Base-by-base conservation (phyloP, 1,140 invertebrate genomes). In the Battus philenor region DNA sequence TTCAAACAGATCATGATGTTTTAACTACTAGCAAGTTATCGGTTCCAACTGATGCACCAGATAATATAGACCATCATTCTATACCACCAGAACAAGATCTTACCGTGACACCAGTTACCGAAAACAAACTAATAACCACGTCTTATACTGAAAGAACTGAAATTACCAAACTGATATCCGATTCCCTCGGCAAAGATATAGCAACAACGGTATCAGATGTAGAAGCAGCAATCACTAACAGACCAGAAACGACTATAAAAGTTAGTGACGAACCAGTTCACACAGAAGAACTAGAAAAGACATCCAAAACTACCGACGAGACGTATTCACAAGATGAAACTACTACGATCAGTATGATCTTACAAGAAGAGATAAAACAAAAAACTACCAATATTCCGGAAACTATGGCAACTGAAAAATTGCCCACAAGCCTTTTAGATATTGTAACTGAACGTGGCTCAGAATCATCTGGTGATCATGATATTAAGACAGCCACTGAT, bases 261-360 rank as follows among this genome's bases (percentile, higher is more conserved):
- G 26, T 1, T 16, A 15, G 7, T 16, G 38, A 41, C 9, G 6
- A 17, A 2, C n/a, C 38, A n/a, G 38, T n/a, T n/a, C n/a, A 29
- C 8, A 39, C 1, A 41, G 38, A 17, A 10, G 41, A 50, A 2
- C 12, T 38, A 26, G 27, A 45, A 9, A 22, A 24, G 27, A 22
- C 27, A 11, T 34, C 33, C 17, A 15, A 31, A 13, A 16, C 33
- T 26, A 11, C 33, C 10, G 15, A 11, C 0, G 41, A 20, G 12
- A 24, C 34, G 6, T 27, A 27, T 22, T 7, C 15, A 3, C 31
- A 51, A 13, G 17, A 41, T 41, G 11, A 15, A n/a, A 41, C 38
- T 15, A 41, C 12, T 16, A 17, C 27, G 10, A 17, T 17, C 6
- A n/a, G n/a, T 29, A 6, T 29, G 0, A 17, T 17, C 17, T 17